These are phyloP conservation scores for Thumatha senex DNA, from an alignment of 2,888 invertebrate genomes.

Conservation along the genomic window DNA sequence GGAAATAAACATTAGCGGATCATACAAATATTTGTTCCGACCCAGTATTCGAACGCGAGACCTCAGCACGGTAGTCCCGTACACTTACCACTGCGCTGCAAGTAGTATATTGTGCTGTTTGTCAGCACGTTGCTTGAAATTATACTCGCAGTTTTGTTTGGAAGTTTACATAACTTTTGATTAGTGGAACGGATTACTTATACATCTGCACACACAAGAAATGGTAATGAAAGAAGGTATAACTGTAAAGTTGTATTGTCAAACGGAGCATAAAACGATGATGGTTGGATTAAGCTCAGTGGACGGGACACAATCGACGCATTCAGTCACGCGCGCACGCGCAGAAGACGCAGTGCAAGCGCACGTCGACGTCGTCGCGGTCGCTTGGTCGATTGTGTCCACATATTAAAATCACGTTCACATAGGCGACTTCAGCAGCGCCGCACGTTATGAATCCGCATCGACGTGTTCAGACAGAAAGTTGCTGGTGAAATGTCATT, in stretches of 20 bases:
- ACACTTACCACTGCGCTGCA: too few relatives aligned
- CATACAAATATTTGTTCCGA: too few relatives aligned
- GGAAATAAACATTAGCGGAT: too few relatives aligned
- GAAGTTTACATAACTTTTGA: background rate
- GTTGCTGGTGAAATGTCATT: too few relatives aligned
- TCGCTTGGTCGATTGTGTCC: slow-evolving; percentile 10
- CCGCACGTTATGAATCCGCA: too few relatives aligned
- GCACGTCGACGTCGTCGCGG: slow-evolving; percentile 39
- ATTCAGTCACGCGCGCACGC: slow-evolving; percentile 47
- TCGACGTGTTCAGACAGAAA: too few relatives aligned
- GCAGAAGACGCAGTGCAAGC: slow-evolving; percentile 21
- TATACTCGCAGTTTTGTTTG: background rate
- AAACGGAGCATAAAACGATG: slow-evolving; percentile 28
- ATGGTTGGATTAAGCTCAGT: slow-evolving; percentile 21
- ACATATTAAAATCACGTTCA: background rate
- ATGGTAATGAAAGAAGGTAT: slow-evolving; percentile 6
- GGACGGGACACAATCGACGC: slow-evolving; percentile 36
- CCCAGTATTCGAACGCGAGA: too few relatives aligned
- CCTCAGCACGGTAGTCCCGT: too few relatives aligned
- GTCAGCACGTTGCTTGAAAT: too few relatives aligned
- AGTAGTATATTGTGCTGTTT: too few relatives aligned
- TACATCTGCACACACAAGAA: background rate
- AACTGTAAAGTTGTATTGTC: slow-evolving; percentile 20
- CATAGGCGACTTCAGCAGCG: too few relatives aligned
- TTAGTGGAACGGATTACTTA: background rate